These are phyloP conservation scores for Nasonia oneida DNA, from an alignment of 2,888 invertebrate species.

Conservation along the genomic window DNA sequence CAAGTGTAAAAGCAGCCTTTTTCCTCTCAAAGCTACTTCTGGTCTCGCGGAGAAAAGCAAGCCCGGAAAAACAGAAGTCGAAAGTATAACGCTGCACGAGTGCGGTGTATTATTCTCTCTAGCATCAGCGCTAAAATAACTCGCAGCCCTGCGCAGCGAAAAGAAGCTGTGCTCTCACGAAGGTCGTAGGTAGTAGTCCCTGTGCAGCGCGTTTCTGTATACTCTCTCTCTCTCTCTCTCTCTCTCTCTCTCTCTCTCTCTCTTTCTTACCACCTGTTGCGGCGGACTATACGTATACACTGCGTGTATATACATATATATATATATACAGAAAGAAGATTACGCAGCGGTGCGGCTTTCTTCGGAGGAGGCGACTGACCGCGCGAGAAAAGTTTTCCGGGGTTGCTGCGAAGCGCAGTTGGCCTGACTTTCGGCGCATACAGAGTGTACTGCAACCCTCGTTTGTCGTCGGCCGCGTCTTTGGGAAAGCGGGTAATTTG, in stretches of 20 bases:
- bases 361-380: background rate
- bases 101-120: background rate
- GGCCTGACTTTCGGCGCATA: background rate
- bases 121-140: conserved; percentile 27
- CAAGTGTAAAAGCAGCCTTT: background rate
- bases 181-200: conserved; percentile 7
- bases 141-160: conserved; percentile 1
- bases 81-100: background rate
- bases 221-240: background rate
- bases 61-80: background rate
- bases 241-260: background rate
- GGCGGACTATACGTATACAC: background rate
- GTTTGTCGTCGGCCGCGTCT: too few relatives aligned
- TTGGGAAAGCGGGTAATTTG: background rate
- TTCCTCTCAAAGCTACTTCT: background rate
- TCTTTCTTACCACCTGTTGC: conserved; percentile 10
- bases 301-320: background rate
- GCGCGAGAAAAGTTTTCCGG: conserved; percentile 5
- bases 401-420: background rate
- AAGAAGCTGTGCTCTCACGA: background rate
- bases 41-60: background rate
- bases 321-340: background rate
- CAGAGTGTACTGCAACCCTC: background rate
- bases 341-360: background rate
- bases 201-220: conserved; percentile 4